These are phyloP conservation scores for Oreortyx pictus DNA, from an alignment of 2,797 vertebrate genomes.

Conservation along the genomic window DNA sequence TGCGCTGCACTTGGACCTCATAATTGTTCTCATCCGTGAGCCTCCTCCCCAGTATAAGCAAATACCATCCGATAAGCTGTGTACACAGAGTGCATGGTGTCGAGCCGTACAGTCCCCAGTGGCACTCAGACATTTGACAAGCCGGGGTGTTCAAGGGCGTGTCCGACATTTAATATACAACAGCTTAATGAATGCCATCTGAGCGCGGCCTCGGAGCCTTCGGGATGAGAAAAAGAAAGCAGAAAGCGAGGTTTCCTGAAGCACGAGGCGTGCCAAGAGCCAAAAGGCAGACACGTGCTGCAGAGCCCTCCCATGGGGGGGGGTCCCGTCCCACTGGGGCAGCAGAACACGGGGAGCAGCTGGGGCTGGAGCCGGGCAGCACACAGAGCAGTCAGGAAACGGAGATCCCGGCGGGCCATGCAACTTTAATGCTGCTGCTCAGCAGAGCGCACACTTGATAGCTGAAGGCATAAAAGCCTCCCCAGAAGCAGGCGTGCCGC, in stretches of 20 bases:
- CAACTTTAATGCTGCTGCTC: slow-evolving; percentile 57
- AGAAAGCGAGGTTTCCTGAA: background rate
- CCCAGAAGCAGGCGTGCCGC: slow-evolving; percentile 7
- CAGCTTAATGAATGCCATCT: background rate
- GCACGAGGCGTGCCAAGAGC: too few species aligned
- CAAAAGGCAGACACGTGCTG: background rate
- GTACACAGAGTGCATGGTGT: background rate
- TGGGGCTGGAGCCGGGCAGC: background rate
- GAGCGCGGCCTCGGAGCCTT: background rate
- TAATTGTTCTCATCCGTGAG: background rate
- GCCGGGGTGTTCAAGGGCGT: slow-evolving; percentile 14
- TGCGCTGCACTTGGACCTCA: slow-evolving; percentile 5
- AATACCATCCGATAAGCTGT: background rate
- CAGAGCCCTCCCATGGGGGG: background rate
- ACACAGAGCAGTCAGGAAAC: background rate
- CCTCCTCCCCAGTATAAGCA: slow-evolving; percentile 10
- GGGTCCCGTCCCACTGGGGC: background rate
- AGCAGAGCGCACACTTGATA: slow-evolving; percentile 44
- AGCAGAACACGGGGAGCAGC: background rate
- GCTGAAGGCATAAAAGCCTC: slow-evolving; percentile 46
- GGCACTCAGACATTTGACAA: slow-evolving; percentile 44
- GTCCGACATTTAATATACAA: background rate
- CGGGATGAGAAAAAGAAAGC: background rate
- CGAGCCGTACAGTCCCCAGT: slow-evolving; percentile 18
- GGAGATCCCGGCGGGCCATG: slow-evolving; percentile 20